Evolutionary conservation across 1,140 invertebrate genomes (phyloP), one percentile per base, ranked within the genome.

Genomic region (Papilio helenus): DNA sequence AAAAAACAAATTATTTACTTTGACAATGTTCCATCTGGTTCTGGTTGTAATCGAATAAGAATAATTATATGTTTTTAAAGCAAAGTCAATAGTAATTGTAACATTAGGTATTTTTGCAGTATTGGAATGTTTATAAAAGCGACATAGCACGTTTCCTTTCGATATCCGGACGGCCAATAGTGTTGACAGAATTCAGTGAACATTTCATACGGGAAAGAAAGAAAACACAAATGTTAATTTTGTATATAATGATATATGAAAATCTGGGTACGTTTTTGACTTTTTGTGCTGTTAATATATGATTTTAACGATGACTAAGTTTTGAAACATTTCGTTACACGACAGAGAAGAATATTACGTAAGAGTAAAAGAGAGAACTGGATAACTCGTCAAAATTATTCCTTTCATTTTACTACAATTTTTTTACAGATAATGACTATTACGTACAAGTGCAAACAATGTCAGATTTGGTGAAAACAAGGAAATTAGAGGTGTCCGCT

Each of bases 151-250:
- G 87, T n/a, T 92, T 89, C 44, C 72, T 79, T 9, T 87, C 83
- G 39, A 79, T 89, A 18, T 89, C 88, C 34, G 34, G 78, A 20
- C 87, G 89, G 9, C 89, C 91, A 18, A 55, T 92, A 58, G 83
- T 89, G 49, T 51, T 93, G 51, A 87, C 90, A 10, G 85, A 80
- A 74, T 85, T 89, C 23, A 87, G 87, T 76, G 90, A 91, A 78
- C 79, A 80, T 61, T 85, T 93, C 20, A 84, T 85, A 5, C 76
- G 83, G 58, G 85, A 89, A 81, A 84, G 85, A 61, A 83, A 82
- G 26, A 90, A 85, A 79, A 89, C 83, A 26, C 58, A 85, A 34
- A 58, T 72, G 26, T 61, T 86, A 51, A 79, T 92, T 14, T 79
- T 87, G 20, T 85, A 87, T 71, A 79, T 84, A 46, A 81, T 90